Base-by-base conservation (phyloP, 1,140 invertebrate genomes). In the Pseudomyrmex sp. region DNA sequence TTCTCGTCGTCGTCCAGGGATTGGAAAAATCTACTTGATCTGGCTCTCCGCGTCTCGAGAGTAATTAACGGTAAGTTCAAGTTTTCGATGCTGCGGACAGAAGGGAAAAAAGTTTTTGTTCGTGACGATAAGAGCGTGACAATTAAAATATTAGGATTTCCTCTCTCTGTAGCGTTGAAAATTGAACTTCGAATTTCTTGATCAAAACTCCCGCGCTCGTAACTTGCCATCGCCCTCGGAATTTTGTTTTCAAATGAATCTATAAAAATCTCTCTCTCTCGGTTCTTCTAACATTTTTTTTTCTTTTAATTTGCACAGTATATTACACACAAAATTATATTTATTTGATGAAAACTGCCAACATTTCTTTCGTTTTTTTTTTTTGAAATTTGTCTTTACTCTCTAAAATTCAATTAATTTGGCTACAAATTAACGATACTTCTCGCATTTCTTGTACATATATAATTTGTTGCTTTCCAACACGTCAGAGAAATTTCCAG, bases 41-140 rank as follows among this genome's bases (percentile, higher is more conserved):
- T 35, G 7, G 7, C 35, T 35, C 35, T 35, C 35, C 5, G 35
- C 5, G 35, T 35, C 35, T 35, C 0, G 35, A 35, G 35, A 35
- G 35, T 58, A 23, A 79, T 50, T 70, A 44, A 59, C n/a, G 56
- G 76, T 59, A 20, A 80, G 44, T 72, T 72, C 44, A 72, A 80
- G 59, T 80, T 35, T 72, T 72, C 54, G 54, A 80, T 72, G 54
- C 20, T 61, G n/a, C 20, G 12, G 59, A 58, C 5, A 80, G 44
- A 50, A 20, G 5, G 5, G 35, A 8, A 69, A 63, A 69, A 63
- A 77, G n/a, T 79, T 8, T n/a, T 13, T 59, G 18, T 58, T 63
- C 2, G 18, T 79, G 15, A 35, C 12, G 26, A 69, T 12, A 13
- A 50, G 58, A 46, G 18, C 12, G 20, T 20, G 44, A 58, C 5